Base-by-base conservation (phyloP, 2,797 vertebrate species). In the Fistularia commersonii region DNA sequence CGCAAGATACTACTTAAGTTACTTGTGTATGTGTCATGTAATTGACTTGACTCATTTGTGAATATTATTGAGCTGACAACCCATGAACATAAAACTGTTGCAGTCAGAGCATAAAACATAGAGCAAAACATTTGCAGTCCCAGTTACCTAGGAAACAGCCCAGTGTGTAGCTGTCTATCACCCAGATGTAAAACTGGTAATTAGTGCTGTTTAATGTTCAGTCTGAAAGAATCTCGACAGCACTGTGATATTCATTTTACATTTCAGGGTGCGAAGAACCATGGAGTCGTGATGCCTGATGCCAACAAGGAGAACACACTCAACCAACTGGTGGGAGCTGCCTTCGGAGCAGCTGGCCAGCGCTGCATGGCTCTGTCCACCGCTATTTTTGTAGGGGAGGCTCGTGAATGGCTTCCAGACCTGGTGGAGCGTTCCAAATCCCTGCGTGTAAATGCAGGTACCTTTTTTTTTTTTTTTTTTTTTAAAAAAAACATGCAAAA, bases 291-390 rank as follows among this genome's bases (percentile, higher is more conserved):
- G 76, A 97, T 99, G 96, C 95, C 97, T 1, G 96, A 99, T 76
- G 97, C 97, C 77, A 99, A 96, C 85, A 99, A 97, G 75, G 95
- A 98, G 86, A 99, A 94, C 83, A 98, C 96, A 0, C 78, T 99
- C 76, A 99, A 99, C 88, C 97, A 99, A 87, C 86, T 99, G 57
- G 94, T 99, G 62, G 97, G 97, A 3, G 97, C 97, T 45, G 97
- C 97, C 40, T 99, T 99, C 48, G 96, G 97, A 70, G 97, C 97
- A 54, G 97, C 97, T 11, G 97, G 97, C 42, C 97, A 99, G 72
- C 93, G 96, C 57, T 99, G 97, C 55, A 99, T 99, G 97, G 97
- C 96, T 35, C 91, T 99, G 11, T 99, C 96, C 66, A 98, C 97
- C 3, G 96, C 96, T 51, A 83, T 99, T 74, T 89, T 99, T 8